A percentile compares a stretch with the other conserved stretches of the same genome.
phyloP scores from a whole-genome alignment of 2,888 invertebrate species.

The Leistus spinibarbis region DNA sequence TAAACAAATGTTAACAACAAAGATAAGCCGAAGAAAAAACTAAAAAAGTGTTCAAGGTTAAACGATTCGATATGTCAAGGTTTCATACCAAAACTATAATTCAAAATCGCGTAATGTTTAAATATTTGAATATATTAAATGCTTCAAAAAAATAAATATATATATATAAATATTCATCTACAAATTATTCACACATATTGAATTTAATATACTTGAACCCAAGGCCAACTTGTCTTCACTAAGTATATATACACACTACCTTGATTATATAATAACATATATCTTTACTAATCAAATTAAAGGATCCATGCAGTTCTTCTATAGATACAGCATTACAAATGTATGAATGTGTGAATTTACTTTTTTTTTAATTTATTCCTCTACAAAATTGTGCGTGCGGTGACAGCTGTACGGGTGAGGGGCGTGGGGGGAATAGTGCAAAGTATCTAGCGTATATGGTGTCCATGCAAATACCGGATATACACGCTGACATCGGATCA shows the following conservation, averaged over 20 bases:
- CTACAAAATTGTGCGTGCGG: background rate
- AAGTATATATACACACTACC: conserved; percentile 30
- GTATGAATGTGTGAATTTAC: too few species aligned
- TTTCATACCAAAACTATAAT: too few species aligned
- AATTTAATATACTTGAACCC: background rate
- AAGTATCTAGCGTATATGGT: conserved; percentile 8
- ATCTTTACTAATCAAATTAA: conserved; percentile 39
- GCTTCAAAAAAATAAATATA: background rate
- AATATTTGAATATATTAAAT: too few species aligned
- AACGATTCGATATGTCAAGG: background rate
- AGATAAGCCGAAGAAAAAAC: too few species aligned
- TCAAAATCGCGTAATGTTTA: too few species aligned
- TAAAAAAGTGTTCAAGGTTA: background rate
- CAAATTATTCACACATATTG: background rate
- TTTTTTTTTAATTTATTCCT: background rate
- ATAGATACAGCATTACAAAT: too few species aligned
- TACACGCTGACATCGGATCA: conserved; percentile 53
- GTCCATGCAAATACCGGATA: conserved; percentile 48
- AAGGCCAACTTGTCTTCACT: background rate
- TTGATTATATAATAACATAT: conserved; percentile 47
- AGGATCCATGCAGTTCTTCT: background rate
- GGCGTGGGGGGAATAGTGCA: background rate
- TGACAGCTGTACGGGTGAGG: background rate
- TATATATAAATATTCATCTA: background rate
- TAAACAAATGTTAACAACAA: too few species aligned